Evolutionary conservation across 1,140 invertebrate genomes (phyloP), one percentile per base, ranked within the genome.

Genomic region (Papilio polytes): DNA sequence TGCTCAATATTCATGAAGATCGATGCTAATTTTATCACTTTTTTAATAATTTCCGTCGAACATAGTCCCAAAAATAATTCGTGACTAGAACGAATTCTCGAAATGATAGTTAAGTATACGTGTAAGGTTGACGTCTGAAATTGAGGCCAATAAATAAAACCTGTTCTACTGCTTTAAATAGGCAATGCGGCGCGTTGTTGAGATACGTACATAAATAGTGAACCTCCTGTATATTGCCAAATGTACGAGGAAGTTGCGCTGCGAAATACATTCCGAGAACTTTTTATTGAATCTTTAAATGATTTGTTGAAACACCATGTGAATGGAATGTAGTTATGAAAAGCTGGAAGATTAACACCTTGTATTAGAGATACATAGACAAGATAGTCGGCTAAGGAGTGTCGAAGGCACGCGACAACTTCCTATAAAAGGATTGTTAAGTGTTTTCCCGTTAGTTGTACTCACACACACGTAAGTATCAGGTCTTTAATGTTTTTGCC

Each of bases 401-500:
- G 78, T 80, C 83, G 83, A 70, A 70, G 63, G 63, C 63, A 84
- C 80, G 80, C 82, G 74, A 87, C 86, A 74, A 85, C 83, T 81
- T 88, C 80, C 88, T 87, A 85, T 89, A 89, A 85, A 90, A 88
- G 89, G 89, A 72, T 84, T 41, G 80, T 51, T 84, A 81, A 86
- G 83, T 82, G 81, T 85, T 86, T 85, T 85, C 83, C 85, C 85
- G 87, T 87, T 89, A 86, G 83, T 63, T 85, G 77, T 70, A 70
- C 12, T 31, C 63, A 59, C 9, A 9, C 20, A 59, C 56, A 63
- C 59, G 31, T 31, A 31, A 13, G 26, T 26, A 26, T 26, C 26
- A 31, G 63, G 26, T 70, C 63, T 70, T 31, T 70, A 13, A 70
- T 70, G 26, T 70, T 70, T 70, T 70, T 70, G 26, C 63, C 63